Base-by-base conservation (phyloP, 2,797 vertebrate species). In the Heteromormyrus szaboi region DNA sequence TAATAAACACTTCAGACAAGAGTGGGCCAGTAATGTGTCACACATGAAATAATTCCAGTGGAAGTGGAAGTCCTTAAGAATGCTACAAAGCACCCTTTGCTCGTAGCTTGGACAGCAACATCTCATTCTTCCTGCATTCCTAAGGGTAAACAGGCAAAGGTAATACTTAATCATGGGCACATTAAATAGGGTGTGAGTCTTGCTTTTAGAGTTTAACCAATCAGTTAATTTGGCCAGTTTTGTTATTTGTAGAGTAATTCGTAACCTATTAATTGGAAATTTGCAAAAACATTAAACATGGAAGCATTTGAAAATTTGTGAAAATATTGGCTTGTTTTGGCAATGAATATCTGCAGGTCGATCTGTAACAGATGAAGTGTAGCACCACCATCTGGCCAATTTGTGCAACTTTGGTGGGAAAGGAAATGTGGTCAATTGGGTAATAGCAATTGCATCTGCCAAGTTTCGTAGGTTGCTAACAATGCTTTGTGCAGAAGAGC, bases 101-200 rank as follows among this genome's bases (percentile, higher is more conserved):
- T 92, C 96, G 96, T 92, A 99, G 91, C 92, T 97, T 99, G 90
- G 98, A 97, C 85, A 99, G 94, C 88, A 99, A 95, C 92, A 98
- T 95, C 94, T 99, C 98, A 0, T 99, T 99, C 95, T 96, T 98
- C 7, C 98, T 97, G 92, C 98, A 99, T 91, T 99, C 98, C 98
- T 99, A 93, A 83, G 72, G 91, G 92, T 7, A 90, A 88, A 89
- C n/a, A 22, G 85, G 17, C 12, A 50, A 4, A 79, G 53, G 22
- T 4, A n/a, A 1, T 8, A 56, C 7, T 25, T 84, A 22, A 79
- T 44, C 17, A 79, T 79, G 17, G 14, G 41, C 33, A 46, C 72
- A 79, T 79, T 79, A 79, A 19, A 79, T 17, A n/a, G 17, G 72
- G 6, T 17, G 17, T 17, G 37, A n/a, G 37, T 9, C 72, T 79